Evolutionary conservation across 2,888 invertebrate genomes (phyloP).

Genomic region (Seira musarum): DNA sequence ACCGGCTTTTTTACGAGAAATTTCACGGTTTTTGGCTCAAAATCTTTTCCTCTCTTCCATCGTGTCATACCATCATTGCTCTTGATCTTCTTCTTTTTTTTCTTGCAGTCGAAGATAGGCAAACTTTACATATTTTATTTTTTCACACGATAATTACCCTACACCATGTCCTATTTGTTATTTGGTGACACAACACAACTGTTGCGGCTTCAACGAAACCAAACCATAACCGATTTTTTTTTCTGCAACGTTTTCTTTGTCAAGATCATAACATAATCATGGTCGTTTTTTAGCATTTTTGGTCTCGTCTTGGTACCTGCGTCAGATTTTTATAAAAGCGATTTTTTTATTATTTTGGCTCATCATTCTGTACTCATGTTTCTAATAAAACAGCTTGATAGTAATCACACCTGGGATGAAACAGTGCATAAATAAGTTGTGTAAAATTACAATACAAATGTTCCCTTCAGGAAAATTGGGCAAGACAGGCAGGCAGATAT

Average conservation of each 20-base stretch:
- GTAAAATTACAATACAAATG: slow-evolving; percentile 34
- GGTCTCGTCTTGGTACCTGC: too few relatives aligned
- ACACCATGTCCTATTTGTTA: slow-evolving; percentile 50
- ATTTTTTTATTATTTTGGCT: slow-evolving; percentile 15
- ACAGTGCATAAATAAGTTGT: slow-evolving; percentile 60
- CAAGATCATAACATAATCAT: too few relatives aligned
- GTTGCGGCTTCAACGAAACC: neutral
- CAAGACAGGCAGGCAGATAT: neutral
- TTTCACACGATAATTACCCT: slow-evolving; percentile 34
- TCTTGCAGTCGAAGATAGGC: neutral
- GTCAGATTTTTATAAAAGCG: neutral
- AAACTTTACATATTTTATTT: too few relatives aligned
- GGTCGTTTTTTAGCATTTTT: too few relatives aligned
- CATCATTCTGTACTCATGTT: neutral
- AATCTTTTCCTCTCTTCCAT: too few relatives aligned
- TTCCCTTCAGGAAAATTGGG: slow-evolving; percentile 7
- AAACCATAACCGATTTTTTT: too few relatives aligned
- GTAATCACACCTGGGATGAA: slow-evolving; percentile 54
- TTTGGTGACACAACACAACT: slow-evolving; percentile 37
- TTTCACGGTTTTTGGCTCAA: neutral
- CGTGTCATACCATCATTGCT: neutral
- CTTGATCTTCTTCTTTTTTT: neutral
- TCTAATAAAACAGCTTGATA: slow-evolving; percentile 34
- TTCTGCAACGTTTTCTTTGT: too few relatives aligned
- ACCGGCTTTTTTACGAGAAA: neutral